Percentiles rank a stretch among this genome's conserved stretches.
Evolutionary conservation across 2,113 vertebrate genomes (phyloP).

Genomic region (Lophotis ruficrista): DNA sequence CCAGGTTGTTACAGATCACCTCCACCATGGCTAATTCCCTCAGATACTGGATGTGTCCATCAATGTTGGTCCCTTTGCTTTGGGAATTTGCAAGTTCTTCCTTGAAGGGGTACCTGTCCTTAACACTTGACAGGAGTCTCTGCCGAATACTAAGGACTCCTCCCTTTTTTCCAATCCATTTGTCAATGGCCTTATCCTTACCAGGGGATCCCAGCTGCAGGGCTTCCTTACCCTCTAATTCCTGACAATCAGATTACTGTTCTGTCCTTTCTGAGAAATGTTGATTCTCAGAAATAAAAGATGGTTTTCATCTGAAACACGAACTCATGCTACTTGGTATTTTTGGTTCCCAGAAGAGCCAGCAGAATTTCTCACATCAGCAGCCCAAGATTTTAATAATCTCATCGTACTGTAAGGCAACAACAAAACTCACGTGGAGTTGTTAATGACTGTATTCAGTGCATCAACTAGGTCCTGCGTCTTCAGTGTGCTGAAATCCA

Average conservation of each 20-base stretch:
- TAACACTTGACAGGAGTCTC: background rate
- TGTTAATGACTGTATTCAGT: conserved; percentile 79
- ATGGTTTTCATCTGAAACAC: background rate
- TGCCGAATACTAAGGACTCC: background rate
- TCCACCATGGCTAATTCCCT: background rate
- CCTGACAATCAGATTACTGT: background rate
- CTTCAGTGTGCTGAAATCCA: conserved; percentile 79
- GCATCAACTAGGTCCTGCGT: conserved; percentile 77
- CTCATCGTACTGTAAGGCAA: background rate
- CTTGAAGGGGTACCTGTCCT: background rate
- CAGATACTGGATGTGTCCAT: background rate
- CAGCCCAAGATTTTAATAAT: background rate
- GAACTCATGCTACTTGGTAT: background rate
- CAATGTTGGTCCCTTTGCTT: background rate
- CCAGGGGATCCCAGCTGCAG: background rate
- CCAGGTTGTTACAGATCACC: background rate
- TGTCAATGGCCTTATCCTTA: background rate
- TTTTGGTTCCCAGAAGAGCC: background rate
- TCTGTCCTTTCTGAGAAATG: background rate
- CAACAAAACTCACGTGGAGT: conserved; percentile 80
- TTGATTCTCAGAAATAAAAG: background rate
- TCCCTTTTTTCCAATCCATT: background rate
- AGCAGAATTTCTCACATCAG: background rate
- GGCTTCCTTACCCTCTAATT: background rate
- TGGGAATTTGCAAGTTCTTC: background rate